Conservation (phyloP, 2,888 invertebrate genomes). For the Pristionchus japonicus region DNA sequence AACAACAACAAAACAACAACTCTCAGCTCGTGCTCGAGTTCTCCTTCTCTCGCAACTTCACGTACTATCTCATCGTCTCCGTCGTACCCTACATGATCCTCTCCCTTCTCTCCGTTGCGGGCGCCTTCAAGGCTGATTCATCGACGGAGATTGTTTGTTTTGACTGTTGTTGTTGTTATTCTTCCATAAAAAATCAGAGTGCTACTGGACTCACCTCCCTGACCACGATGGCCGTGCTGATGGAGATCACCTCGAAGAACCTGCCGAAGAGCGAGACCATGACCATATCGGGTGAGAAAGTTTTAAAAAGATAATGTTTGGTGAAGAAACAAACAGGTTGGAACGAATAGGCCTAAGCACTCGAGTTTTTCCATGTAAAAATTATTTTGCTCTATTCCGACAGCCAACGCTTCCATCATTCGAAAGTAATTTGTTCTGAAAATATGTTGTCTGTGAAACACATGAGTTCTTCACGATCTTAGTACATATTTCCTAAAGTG, state of each 20-base stretch:
- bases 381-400: too few species aligned
- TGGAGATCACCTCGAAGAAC: not conserved
- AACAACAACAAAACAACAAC: not conserved
- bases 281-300: not conserved
- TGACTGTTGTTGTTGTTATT: not conserved
- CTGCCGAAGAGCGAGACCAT: slow-evolving; percentile 13
- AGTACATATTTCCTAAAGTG: too few species aligned
- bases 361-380: too few species aligned
- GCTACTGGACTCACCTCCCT: not conserved
- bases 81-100: slow-evolving; percentile 24
- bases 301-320: too few species aligned
- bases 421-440: too few species aligned
- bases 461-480: too few species aligned
- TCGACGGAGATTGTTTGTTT: not conserved
- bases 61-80: slow-evolving; percentile 13
- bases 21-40: not conserved
- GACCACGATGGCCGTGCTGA: not conserved
- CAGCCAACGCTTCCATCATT: too few species aligned
- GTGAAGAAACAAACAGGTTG: too few species aligned
- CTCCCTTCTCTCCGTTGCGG: not conserved
- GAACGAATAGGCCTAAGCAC: too few species aligned
- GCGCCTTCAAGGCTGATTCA: not conserved
- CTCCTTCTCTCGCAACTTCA: slow-evolving; percentile 13
- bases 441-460: too few species aligned
- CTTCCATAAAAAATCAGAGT: not conserved